Evolutionary conservation across 2,888 invertebrate genomes (phyloP), one percentile per base, ranked within the genome.

Genomic region (Kryphioiulus occultus): DNA sequence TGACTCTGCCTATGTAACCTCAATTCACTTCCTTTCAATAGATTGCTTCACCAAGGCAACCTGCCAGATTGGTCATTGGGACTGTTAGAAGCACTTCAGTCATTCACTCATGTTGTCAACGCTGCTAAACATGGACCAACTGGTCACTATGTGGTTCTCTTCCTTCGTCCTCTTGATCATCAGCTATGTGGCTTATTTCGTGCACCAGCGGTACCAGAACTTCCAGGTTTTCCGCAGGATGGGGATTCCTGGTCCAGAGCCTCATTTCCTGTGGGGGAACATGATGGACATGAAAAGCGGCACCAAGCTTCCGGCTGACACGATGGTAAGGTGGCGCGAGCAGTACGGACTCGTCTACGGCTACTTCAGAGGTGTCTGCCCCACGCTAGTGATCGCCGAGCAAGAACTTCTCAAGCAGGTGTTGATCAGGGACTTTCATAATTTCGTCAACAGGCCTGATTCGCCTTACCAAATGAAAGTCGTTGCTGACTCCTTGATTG

Each of bases 371-470:
- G 91, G 90, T 7, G 88, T 85, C 19, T 86, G 89, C 22, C 90
- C 91, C 10, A 89, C 89, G 32, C 85, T 91, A 5, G 90, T 91
- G 12, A 89, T 91, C 15, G 59, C 88, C 12, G 90, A 91, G 47
- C 78, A 89, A 85, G 90, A 91, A 35, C 78, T 90, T 26, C 88
- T 91, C 17, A 91, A 91, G 86, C 90, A 91, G 35, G 89, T 91
- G 22, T 89, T 91, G 59, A 90, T 91, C 4, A 91, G 90, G 86
- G 90, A 91, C 44, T 91, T 91, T 19, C 89, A 90, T 22, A 89
- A 90, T 39, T 92, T 91, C 87, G 89, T 89, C 30, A 91, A 91
- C 86, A 89, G 92, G 39, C 26, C 30, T 17, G 87, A 89, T 7
- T 88, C 88, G 86, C 42, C 86, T 82, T 32, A 88, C 26, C 87